Conservation (phyloP, 2,113 vertebrate genomes). For the Madoqua kirkii region DNA sequence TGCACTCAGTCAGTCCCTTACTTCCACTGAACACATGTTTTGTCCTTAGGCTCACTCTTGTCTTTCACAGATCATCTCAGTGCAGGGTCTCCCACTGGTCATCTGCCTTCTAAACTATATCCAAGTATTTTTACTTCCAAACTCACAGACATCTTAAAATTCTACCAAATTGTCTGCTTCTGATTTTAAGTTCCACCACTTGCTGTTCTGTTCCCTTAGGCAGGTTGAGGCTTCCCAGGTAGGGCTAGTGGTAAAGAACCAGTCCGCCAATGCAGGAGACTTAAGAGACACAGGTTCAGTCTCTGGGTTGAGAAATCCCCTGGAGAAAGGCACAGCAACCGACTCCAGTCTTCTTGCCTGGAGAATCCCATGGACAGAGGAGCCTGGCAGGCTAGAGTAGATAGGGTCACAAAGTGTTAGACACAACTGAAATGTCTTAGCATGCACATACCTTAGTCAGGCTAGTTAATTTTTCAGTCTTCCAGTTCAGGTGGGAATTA, state of each 20-base stretch:
- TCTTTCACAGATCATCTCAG: neutral
- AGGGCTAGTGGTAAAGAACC: neutral
- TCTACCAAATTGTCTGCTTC: neutral
- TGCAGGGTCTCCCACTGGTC: neutral
- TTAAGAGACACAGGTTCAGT: neutral
- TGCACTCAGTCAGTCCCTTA: neutral
- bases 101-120: neutral
- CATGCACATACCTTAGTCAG: neutral
- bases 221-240: neutral
- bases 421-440: neutral
- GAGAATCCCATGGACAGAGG: neutral
- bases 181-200: neutral
- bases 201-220: neutral
- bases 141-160: neutral
- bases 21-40: neutral
- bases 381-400: neutral
- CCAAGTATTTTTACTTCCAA: neutral
- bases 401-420: neutral
- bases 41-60: neutral
- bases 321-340: neutral
- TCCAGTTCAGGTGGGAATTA: neutral
- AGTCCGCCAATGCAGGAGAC: neutral
- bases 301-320: neutral
- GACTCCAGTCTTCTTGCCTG: neutral
- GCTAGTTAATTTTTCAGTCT: conserved; percentile 9